phyloP scores from a whole-genome alignment of 2,797 vertebrate genomes.

The Buceros bicornis region DNA sequence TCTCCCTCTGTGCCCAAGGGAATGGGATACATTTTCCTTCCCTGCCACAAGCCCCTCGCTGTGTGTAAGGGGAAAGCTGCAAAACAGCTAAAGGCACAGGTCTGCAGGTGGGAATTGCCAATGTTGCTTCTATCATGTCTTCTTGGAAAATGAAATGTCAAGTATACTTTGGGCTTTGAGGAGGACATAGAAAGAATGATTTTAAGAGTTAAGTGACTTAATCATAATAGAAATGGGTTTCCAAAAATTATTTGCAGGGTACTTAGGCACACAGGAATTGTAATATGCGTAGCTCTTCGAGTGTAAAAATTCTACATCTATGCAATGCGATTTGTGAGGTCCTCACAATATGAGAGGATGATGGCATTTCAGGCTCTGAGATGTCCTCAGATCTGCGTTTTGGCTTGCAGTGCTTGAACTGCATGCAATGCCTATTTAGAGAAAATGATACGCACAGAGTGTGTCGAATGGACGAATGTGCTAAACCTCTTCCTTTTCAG shows the following conservation, averaged over 20 bases:
- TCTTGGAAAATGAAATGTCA: neutral
- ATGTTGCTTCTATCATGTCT: accelerated
- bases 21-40: accelerated
- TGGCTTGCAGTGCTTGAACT: neutral
- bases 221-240: neutral
- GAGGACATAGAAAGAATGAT: neutral
- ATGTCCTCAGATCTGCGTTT: neutral
- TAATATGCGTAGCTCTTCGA: neutral
- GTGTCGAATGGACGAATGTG: neutral
- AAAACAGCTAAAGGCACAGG: neutral
- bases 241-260: neutral
- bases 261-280: neutral
- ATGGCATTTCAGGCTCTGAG: neutral
- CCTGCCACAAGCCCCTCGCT: accelerated
- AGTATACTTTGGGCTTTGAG: neutral
- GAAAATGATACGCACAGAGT: neutral
- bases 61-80: neutral
- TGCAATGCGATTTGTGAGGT: neutral
- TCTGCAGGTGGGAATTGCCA: neutral
- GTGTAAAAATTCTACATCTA: neutral
- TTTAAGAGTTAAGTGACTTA: neutral
- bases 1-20: accelerated
- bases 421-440: neutral
- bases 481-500: neutral
- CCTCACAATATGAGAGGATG: neutral